A percentile compares a stretch with the other conserved stretches of the same genome.
These are phyloP conservation scores for Quiscalus mexicanus DNA, from an alignment of 2,113 vertebrate species.

Conservation along the genomic window DNA sequence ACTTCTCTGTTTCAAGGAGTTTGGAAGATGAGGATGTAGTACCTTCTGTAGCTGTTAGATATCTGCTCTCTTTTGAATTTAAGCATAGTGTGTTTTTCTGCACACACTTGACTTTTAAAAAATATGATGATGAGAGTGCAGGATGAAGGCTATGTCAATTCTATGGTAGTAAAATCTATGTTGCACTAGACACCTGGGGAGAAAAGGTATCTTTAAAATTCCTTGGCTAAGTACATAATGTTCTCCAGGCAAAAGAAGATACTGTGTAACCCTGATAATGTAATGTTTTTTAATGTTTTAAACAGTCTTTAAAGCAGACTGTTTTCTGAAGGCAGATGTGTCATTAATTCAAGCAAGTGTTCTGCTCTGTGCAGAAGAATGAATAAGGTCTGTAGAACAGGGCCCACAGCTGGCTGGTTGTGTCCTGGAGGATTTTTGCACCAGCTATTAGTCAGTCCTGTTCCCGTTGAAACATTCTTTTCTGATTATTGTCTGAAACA, in stretches of 20 bases:
- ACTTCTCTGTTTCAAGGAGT: neutral
- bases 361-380: neutral
- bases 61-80: neutral
- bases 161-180: neutral
- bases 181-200: neutral
- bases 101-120: neutral
- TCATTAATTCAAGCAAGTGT: neutral
- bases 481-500: neutral
- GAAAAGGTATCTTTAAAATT: neutral
- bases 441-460: neutral
- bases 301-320: neutral
- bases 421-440: neutral
- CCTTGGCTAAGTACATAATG: neutral
- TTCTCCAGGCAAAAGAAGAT: neutral
- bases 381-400: neutral
- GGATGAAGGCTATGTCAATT: neutral
- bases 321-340: neutral
- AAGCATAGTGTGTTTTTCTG: neutral
- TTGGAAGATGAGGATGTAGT: neutral
- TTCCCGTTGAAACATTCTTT: neutral
- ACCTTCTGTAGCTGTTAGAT: neutral
- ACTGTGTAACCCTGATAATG: neutral
- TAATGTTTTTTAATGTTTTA: neutral
- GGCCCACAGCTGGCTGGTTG: neutral
- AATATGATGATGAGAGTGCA: neutral